Percentiles rank a stretch among this genome's conserved stretches.
These are phyloP conservation scores for Beris chalybata DNA, from an alignment of 2,888 invertebrate species.

Conservation along the genomic window DNA sequence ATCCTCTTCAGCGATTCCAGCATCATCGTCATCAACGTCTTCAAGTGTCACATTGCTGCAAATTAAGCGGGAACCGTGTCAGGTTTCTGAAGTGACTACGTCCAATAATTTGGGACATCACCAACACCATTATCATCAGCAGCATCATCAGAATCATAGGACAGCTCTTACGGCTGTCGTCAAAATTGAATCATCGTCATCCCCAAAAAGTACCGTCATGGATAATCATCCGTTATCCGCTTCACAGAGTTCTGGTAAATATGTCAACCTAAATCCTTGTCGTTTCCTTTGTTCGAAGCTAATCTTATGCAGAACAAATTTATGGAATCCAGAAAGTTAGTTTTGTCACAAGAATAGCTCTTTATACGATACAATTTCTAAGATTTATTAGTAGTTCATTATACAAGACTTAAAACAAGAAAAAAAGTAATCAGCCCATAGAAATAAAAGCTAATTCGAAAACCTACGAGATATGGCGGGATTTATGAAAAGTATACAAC, in stretches of 20 bases:
- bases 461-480: no score
- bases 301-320: no score
- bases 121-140: conserved; percentile 42
- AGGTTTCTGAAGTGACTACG: conserved; percentile 56
- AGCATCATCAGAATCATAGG: conserved; percentile 42
- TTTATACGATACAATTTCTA: no score
- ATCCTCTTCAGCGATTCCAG: conserved; percentile 28
- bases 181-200: conserved; percentile 55
- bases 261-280: no score
- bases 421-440: no score
- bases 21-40: conserved; percentile 42
- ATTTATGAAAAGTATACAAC: no score
- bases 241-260: conserved; percentile 40
- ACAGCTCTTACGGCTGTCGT: conserved; percentile 52
- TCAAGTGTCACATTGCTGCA: conserved; percentile 51
- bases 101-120: conserved; percentile 52
- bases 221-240: conserved; percentile 44
- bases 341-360: no score
- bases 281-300: no score
- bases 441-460: no score
- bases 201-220: conserved; percentile 52
- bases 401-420: no score
- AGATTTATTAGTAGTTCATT: no score
- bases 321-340: no score
- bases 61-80: conserved; percentile 56